These are phyloP conservation scores for Nephrotoma guestfalica DNA, from an alignment of 2,888 invertebrate species.

Conservation along the genomic window DNA sequence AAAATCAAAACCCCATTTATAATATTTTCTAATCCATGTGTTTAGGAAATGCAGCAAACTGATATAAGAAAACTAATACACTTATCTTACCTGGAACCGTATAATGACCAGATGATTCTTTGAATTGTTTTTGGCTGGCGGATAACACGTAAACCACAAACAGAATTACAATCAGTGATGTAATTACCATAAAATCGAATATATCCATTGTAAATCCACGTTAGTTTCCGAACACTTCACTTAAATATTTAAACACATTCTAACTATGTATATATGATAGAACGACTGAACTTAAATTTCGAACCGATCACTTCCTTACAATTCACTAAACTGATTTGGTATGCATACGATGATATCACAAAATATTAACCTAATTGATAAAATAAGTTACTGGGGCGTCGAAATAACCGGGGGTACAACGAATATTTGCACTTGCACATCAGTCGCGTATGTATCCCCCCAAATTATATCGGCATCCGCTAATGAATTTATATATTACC, in stretches of 20 bases:
- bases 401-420: neutral
- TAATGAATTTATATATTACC: neutral
- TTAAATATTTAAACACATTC: neutral
- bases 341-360: neutral
- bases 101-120: conserved; percentile 11
- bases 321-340: neutral
- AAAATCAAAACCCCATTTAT: neutral
- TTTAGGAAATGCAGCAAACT: neutral
- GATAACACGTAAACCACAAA: conserved; percentile 4
- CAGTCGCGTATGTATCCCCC: neutral
- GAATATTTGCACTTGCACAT: neutral
- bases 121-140: neutral
- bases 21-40: neutral
- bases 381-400: neutral
- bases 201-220: conserved; percentile 3
- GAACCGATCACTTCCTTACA: neutral
- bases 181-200: conserved; percentile 2
- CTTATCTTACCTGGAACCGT: conserved; percentile 13
- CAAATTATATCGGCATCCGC: neutral
- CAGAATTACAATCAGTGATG: neutral
- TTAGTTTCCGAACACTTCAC: neutral
- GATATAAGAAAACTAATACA: too few species aligned
- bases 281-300: neutral
- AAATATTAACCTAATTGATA: neutral
- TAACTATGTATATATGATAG: neutral